Percentiles rank a stretch among this genome's conserved stretches.
Conservation (phyloP, 1,140 invertebrate species). For the Bombus ignitus region DNA sequence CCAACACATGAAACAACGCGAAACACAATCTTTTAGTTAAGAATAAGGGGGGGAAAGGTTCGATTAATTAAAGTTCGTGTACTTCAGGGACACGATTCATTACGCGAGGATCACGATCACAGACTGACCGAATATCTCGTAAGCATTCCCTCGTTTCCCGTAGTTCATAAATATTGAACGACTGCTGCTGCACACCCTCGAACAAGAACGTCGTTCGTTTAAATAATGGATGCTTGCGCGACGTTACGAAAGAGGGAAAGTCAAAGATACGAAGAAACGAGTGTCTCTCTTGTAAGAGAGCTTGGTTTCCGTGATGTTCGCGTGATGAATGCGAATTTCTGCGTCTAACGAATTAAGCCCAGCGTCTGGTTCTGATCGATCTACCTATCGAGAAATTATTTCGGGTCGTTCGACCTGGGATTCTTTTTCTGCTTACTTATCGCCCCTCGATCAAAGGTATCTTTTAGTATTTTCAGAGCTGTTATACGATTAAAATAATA, state of each 20-base stretch:
- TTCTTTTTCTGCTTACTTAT: no score
- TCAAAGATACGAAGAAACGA: background rate
- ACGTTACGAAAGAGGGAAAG: background rate
- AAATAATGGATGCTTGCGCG: constrained; percentile 38
- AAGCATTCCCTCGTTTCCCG: background rate
- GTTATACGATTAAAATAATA: background rate
- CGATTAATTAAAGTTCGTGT: constrained; percentile 17
- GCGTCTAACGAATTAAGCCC: background rate
- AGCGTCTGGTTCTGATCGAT: background rate
- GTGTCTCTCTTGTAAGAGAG: background rate
- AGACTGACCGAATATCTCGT: constrained; percentile 12
- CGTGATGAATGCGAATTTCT: constrained; percentile 41
- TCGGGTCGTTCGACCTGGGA: background rate
- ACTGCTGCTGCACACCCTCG: constrained; percentile 3
- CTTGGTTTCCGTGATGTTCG: background rate
- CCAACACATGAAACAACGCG: background rate
- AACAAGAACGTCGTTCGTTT: constrained; percentile 31
- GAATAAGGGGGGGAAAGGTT: background rate
- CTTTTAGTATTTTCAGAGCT: background rate
- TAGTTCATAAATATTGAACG: constrained; percentile 47
- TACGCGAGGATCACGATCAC: background rate
- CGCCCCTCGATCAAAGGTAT: background rate
- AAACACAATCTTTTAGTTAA: background rate
- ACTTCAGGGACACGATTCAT: constrained; percentile 21
- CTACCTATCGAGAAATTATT: constrained; percentile 26